Conservation (phyloP, 2,113 vertebrate genomes). For the Alosa alosa region DNA sequence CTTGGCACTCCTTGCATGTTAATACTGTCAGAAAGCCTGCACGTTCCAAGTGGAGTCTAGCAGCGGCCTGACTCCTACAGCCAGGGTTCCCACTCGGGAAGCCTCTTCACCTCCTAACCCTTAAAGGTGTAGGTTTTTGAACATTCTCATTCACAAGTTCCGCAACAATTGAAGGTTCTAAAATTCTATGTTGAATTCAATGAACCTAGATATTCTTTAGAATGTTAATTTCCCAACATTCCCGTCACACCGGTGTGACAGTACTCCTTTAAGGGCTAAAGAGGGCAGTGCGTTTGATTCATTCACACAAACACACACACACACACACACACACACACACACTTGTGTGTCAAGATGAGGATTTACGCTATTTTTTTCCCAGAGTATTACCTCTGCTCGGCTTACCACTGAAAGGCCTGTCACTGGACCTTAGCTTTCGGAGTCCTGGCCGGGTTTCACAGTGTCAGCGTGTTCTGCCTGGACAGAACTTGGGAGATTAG, state of each 20-base stretch:
- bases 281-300: neutral
- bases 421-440: neutral
- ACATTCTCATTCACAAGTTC: too few relatives aligned
- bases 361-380: neutral
- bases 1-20: constrained; percentile 70
- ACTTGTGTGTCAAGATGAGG: neutral
- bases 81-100: neutral
- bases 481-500: neutral
- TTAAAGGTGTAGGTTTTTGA: too few relatives aligned
- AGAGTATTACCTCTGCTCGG: neutral
- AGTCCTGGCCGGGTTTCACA: neutral
- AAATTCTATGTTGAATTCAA: too few relatives aligned
- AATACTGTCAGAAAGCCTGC: constrained; percentile 50
- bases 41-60: neutral
- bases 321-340: constrained; percentile 14
- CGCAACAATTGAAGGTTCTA: too few relatives aligned
- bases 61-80: neutral
- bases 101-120: neutral
- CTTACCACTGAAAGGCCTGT: neutral
- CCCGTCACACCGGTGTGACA: too few relatives aligned
- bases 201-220: too few relatives aligned
- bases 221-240: too few relatives aligned
- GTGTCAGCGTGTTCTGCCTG: neutral
- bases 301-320: constrained; percentile 18
- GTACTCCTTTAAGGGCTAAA: too few relatives aligned